A percentile compares a stretch with the other conserved stretches of the same genome.
phyloP scores from a whole-genome alignment of 2,113 vertebrate genomes.

The Zosterops borbonicus region DNA sequence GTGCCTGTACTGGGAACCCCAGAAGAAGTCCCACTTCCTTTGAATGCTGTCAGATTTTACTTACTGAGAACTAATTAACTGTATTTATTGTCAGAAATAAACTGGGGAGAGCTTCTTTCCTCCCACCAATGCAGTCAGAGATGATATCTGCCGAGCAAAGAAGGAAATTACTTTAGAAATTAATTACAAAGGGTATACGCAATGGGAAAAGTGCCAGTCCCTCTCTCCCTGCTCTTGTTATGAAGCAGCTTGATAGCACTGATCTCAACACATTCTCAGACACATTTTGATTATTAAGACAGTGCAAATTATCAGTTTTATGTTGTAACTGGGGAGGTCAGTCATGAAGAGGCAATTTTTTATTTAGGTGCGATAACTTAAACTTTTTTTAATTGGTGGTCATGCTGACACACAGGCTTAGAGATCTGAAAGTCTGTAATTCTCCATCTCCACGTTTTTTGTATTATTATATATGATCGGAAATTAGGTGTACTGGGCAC shows the following conservation, averaged over 20 bases:
- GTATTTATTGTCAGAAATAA: not conserved
- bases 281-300: not conserved
- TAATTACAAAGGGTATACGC: not conserved
- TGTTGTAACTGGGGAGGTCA: not conserved
- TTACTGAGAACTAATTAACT: not conserved
- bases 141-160: not conserved
- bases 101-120: not conserved
- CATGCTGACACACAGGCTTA: not conserved
- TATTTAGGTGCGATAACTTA: not conserved
- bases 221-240: not conserved
- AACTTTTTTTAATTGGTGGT: not conserved
- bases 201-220: not conserved
- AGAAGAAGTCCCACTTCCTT: not conserved
- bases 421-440: not conserved
- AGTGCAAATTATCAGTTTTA: not conserved
- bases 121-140: not conserved
- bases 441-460: not conserved
- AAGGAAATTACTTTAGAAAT: not conserved
- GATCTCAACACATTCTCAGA: not conserved
- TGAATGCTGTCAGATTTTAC: not conserved
- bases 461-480: too few species aligned
- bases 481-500: not conserved
- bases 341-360: not conserved
- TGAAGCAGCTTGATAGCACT: not conserved
- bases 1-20: not conserved